Evolutionary conservation across 2,113 vertebrate genomes (phyloP), one percentile per base, ranked within the genome.

Genomic region (Elephas maximus): DNA sequence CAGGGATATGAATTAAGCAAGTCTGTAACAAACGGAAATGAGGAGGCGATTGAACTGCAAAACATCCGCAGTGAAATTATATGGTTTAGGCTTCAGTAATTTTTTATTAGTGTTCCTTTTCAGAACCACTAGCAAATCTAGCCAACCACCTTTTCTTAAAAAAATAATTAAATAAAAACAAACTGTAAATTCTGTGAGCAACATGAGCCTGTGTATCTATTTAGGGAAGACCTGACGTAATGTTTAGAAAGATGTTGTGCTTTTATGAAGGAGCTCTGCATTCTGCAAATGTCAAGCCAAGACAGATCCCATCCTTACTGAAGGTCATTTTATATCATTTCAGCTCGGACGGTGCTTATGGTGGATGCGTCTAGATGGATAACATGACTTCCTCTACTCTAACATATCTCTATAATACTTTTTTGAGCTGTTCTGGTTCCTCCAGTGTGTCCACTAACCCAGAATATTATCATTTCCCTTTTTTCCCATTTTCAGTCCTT

Each of bases 321-420:
- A 98, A 98, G 97, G 88, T 97, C 97, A 21, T 98, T 98, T 98
- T 98, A 97, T 98, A 98, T 98, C 98, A 98, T 98, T 98, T 98
- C 98, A 98, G 98, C 98, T 98, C 63, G 81, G 98, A 95, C 95
- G 94, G 97, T 97, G 98, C 98, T 97, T 95, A 93, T 98, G 98
- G 96, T 97, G 97, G 90, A 78, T 94, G 88, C 98, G 90, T 97
- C 8, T 94, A 97, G 97, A 91, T 97, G 94, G 80, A 77, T 89
- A 98, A 93, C 90, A 93, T 93, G 95, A 88, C 53, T 93, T 96
- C 71, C 85, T 97, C 94, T 57, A 41, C 86, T 92, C 89, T 95
- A 97, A 94, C 96, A 96, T 90, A 37, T 86, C 90, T 91, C 90
- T 80, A 77, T 93, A 63, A 91, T 82, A 60, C 73, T 97, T 51